Base-by-base conservation (phyloP, 2,888 invertebrate species). In the Phlogophora meticulosa region DNA sequence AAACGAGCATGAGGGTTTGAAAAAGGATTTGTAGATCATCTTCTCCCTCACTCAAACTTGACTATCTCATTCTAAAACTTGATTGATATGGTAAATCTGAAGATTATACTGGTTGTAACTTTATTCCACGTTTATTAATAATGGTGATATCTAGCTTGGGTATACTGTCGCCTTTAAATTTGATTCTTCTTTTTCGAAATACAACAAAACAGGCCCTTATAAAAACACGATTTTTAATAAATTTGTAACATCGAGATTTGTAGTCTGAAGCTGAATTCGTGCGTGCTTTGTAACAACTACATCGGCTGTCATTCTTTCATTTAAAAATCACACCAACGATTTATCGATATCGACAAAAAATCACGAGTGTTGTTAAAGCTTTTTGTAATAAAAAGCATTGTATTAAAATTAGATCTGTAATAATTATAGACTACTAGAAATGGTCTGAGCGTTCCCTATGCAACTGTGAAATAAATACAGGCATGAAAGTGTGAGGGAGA, bases 251-350 rank as follows among this genome's bases (percentile, higher is more conserved):
- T 72, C 72, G 71, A 82, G 77, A 70, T 81, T 74, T 40, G 71
- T 79, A 79, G 77, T 82, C 72, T 81, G 80, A 82, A 64, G 61
- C 46, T 68, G 72, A 77, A 77, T 77, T 77, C 65, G 45, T 72
- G 76, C 49, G 75, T 68, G 62, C 63, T 78, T 75, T 59, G 57
- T 45, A 20, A 56, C 53, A 57, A 51, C 9, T 58, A 9, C 46
- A 42, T 58, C 46, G 43, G 51, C 71, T 48, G 38, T 32, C 59
- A 34, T 38, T 43, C 20, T 45, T 22, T 53, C 17, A 52, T 43
- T 60, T 13, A 34, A 48, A 22, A 49, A 34, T 7, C 32, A 0
- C 4, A 34, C 5, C 7, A 43, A 43, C 28, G 22, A 24, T 36
- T 34, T 24, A 49, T 28, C 28, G 28, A 28, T 22, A 36, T 11